Evolutionary conservation across 2,797 vertebrate species (phyloP), one percentile per base, ranked within the genome.

Genomic region (Siniperca obscura): DNA sequence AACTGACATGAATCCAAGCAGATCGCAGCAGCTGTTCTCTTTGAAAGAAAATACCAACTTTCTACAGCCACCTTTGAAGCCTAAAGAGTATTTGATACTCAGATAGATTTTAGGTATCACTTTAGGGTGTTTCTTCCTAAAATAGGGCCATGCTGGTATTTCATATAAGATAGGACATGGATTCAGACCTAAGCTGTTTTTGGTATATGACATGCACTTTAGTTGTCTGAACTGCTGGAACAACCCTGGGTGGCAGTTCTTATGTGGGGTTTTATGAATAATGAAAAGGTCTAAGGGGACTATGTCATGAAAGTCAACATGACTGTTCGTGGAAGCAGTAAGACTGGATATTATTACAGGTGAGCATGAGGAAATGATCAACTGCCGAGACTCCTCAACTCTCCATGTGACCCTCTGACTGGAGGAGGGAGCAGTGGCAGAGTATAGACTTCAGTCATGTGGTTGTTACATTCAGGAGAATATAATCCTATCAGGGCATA

Each of bases 311-410:
- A 65, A 71, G 73, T 67, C 50, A 78, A 77, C 60, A 70, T 7
- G 50, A 70, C 34, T 30, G 40, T 68, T 57, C 44, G 48, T 14
- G 42, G 61, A 80, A 73, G 71, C 30, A 79, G 65, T 19, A 30
- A 21, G 62, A 55, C 42, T 22, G 68, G 65, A 69, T 84, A 78
- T 79, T 80, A 82, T 86, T 84, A 44, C 72, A 82, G 70, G 73
- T 53, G 80, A 87, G 50, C 61, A 67, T 19, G 62, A 86, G 76
- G 74, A 80, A 86, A 84, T 62, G 7, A 87, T 82, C 62, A 60
- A 59, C 55, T 70, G 56, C 48, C 21, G 53, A 53, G 48, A 52
- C n/a, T 78, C 52, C 11, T 69, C 3, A 67, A 61, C 70, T 59
- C 69, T 57, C 40, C 5, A 1, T 38, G 74, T 72, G 59, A 66